Conservation (phyloP, 2,797 vertebrate species). For the Melanotaenia pygmaea region DNA sequence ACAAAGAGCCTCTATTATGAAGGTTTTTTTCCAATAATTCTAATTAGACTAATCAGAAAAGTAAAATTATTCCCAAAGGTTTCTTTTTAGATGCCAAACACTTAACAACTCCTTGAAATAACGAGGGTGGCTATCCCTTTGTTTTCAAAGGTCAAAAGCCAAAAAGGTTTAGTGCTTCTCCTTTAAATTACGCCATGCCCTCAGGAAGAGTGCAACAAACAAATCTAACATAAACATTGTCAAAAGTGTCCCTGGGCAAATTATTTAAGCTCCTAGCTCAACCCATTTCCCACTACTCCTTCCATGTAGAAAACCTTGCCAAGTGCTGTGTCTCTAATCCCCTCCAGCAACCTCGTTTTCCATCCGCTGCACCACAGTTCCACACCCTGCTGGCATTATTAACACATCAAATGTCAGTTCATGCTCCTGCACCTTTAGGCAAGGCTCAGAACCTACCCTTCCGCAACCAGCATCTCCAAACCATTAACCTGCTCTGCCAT, state of each 20-base stretch:
- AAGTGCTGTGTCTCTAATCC: slow-evolving; percentile 48
- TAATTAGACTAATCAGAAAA: slow-evolving; percentile 45
- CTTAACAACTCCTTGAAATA: slow-evolving; percentile 22
- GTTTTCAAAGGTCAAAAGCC: slow-evolving; percentile 58
- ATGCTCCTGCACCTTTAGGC: slow-evolving; percentile 59
- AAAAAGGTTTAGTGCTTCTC: slow-evolving; percentile 39
- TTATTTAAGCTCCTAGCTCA: slow-evolving; percentile 40
- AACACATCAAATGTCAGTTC: slow-evolving; percentile 74
- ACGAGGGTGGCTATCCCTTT: slow-evolving; percentile 26
- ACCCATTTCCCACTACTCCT: slow-evolving; percentile 29
- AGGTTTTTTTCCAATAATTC: slow-evolving; percentile 30
- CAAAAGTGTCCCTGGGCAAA: slow-evolving; percentile 46
- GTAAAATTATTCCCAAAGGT: slow-evolving; percentile 41
- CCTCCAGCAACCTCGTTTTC: slow-evolving; percentile 45
- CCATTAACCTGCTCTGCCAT: slow-evolving; percentile 63
- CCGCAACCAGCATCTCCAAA: slow-evolving; percentile 48
- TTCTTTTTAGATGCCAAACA: slow-evolving; percentile 25
- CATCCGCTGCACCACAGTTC: slow-evolving; percentile 28
- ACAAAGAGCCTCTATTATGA: slow-evolving; percentile 10
- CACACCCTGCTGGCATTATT: slow-evolving; percentile 61
- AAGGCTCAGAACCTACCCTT: slow-evolving; percentile 43
- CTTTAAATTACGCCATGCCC: slow-evolving; percentile 48
- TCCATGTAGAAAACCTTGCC: slow-evolving; percentile 43
- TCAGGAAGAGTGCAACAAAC: slow-evolving; percentile 36
- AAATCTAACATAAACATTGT: slow-evolving; percentile 48